Conservation (phyloP, 64 coral and sea anemone species). For the Porites lutea region DNA sequence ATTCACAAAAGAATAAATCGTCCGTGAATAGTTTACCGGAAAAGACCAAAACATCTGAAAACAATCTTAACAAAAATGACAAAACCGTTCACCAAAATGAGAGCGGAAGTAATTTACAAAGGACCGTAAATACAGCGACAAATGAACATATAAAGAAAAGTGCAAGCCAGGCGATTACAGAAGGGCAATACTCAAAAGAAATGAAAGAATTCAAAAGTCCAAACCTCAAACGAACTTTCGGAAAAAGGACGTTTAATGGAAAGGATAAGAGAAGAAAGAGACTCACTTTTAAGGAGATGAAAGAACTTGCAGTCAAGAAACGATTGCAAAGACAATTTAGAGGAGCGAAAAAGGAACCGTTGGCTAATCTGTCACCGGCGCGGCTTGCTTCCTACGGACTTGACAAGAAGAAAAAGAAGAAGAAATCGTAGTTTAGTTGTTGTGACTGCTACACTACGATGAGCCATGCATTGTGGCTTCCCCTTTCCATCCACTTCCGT, state of each 20-base stretch:
- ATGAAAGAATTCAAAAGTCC: not conserved
- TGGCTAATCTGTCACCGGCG: conserved; percentile 48
- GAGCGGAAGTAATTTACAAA: not conserved
- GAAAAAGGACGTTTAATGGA: not conserved
- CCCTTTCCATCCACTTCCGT: no score
- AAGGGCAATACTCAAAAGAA: not conserved
- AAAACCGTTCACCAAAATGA: not conserved
- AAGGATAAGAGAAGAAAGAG: conserved; percentile 9
- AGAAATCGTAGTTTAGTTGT: conserved; percentile 20
- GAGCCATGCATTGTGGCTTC: no score
- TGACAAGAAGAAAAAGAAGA: conserved; percentile 45
- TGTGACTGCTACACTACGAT: not conserved
- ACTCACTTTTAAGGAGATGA: conserved; percentile 36
- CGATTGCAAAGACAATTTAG: conserved; percentile 50
- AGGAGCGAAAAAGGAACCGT: conserved; percentile 48
- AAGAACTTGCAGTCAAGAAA: conserved; percentile 40
- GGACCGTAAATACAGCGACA: not conserved
- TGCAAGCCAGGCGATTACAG: not conserved
- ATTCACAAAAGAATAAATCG: not conserved
- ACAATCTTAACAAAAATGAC: not conserved
- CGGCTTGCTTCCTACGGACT: conserved; percentile 62
- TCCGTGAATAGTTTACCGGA: not conserved
- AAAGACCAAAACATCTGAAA: not conserved
- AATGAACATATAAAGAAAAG: not conserved
- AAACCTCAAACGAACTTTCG: not conserved